phyloP scores from a whole-genome alignment of 2,797 vertebrate genomes.

The Anomalospiza imberbis region DNA sequence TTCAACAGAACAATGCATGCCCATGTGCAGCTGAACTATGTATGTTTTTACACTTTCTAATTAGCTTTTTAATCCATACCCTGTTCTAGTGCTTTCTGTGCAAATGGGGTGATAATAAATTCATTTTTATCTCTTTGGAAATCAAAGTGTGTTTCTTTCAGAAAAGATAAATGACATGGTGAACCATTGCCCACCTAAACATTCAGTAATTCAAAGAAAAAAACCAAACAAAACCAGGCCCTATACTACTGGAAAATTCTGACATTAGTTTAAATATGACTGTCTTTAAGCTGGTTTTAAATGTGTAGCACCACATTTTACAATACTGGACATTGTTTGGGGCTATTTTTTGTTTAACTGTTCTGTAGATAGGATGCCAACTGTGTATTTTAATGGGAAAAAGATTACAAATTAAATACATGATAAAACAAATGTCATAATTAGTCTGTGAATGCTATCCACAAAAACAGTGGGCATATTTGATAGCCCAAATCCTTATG shows the following conservation, averaged over 20 bases:
- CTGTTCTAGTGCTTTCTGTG: background rate
- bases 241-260: background rate
- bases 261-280: background rate
- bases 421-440: background rate
- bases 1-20: background rate
- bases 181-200: background rate
- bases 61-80: background rate
- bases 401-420: background rate
- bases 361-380: background rate
- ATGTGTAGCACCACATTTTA: background rate
- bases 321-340: background rate
- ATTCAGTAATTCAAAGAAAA: background rate
- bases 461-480: background rate
- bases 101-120: background rate
- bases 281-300: background rate
- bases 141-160: background rate
- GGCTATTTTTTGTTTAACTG: background rate
- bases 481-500: background rate
- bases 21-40: background rate
- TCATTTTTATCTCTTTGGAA: background rate
- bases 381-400: background rate
- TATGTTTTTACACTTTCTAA: background rate
- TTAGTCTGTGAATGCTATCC: background rate
- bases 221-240: background rate
- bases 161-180: background rate